Evolutionary conservation across 2,797 vertebrate species (phyloP), one percentile per base, ranked within the genome.

Genomic region (Eulemur mongoz): DNA sequence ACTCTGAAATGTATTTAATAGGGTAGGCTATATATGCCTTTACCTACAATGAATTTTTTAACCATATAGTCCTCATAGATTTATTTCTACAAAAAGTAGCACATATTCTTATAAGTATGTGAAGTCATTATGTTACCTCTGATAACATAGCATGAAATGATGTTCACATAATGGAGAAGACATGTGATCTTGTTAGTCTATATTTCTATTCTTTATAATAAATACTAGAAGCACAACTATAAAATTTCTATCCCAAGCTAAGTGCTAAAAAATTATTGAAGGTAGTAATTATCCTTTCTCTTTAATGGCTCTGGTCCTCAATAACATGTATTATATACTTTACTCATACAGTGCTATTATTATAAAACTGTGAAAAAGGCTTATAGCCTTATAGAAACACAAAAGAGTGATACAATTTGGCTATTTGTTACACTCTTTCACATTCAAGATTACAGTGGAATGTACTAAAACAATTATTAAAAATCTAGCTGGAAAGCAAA

Each of bases 291-390:
- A 91, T 59, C 30, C 30, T 63, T 32, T 79, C 43, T 83, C 15
- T 91, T 88, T 59, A 88, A n/a, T 72, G 18, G 1, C 32, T 79
- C 30, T 79, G 30, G 6, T 92, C 12, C 61, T 89, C 45, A 63
- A 92, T 30, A 76, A n/a, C 25, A 76, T 63, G 54, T 76, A 84
- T 70, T 67, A 52, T 85, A 65, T 86, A 85, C 40, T 89, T 92
- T 92, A 84, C 22, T 85, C 11, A 85, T 70, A 57, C 2, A 82
- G 13, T 50, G 27, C 13, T 88, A 40, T 63, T 88, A 52, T 90
- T 91, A 88, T 70, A 89, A 94, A 81, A 75, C 73, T 61, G 50
- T 93, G n/a, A 83, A n/a, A 70, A 83, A 87, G 30, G 15, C 14
- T 86, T 81, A 92, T 15, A 69, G 14, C 3, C 35, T 91, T 40